These are phyloP conservation scores for Leptarthrus brevirostris DNA, from an alignment of 2,888 invertebrate genomes.

Conservation along the genomic window DNA sequence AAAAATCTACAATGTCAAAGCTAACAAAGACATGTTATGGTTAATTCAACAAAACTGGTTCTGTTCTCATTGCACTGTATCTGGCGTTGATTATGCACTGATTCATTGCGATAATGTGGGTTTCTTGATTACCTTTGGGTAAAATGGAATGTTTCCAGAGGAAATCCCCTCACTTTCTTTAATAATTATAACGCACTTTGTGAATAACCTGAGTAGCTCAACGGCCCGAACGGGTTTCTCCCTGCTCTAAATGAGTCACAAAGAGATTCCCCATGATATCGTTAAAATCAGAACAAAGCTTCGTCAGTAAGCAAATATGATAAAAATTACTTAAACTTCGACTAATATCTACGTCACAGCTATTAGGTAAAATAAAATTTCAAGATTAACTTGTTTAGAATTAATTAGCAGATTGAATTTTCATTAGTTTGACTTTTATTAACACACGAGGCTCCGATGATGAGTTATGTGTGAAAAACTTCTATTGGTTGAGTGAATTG, in stretches of 20 bases:
- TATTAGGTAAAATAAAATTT: neutral
- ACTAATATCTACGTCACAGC: neutral
- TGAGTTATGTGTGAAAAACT: too few species aligned
- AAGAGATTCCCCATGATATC: conserved; percentile 16
- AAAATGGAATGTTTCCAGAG: neutral
- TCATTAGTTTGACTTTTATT: neutral
- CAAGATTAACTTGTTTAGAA: neutral
- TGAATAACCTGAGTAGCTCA: conserved; percentile 13
- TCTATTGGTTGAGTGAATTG: too few species aligned
- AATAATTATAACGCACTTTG: neutral
- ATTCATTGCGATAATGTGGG: neutral
- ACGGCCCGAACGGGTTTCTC: conserved; percentile 10
- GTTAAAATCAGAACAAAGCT: neutral
- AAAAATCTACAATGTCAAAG: too few species aligned
- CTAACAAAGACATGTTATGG: too few species aligned
- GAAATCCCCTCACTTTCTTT: conserved; percentile 4
- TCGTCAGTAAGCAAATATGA: neutral
- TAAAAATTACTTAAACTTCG: conserved; percentile 6
- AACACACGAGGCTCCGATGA: too few species aligned
- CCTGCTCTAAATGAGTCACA: conserved; percentile 1
- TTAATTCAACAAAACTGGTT: too few species aligned
- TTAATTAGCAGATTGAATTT: neutral
- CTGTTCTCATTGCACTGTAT: too few species aligned
- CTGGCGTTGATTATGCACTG: too few species aligned
- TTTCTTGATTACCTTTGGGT: neutral